Conservation (phyloP, 2,888 invertebrate species). For the Odontomyia ornata region DNA sequence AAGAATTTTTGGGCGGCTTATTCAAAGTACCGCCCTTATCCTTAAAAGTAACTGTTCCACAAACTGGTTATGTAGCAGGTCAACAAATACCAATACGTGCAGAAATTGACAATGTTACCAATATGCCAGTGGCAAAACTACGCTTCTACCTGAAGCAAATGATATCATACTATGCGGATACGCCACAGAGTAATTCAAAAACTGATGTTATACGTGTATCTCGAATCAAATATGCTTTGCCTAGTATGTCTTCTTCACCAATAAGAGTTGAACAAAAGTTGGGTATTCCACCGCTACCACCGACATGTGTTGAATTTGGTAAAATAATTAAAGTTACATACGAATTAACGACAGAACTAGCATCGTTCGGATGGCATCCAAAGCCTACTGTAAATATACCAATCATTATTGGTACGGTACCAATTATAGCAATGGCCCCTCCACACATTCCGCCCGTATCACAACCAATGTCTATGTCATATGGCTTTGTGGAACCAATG, state of each 20-base stretch:
- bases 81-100: constrained; percentile 57
- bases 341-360: constrained; percentile 5
- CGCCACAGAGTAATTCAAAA: background rate
- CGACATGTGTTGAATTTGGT: constrained; percentile 54
- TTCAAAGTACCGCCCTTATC: constrained; percentile 56
- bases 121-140: background rate
- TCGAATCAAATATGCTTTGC: background rate
- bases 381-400: constrained; percentile 59
- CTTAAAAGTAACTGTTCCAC: constrained; percentile 56
- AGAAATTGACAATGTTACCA: constrained; percentile 23
- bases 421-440: constrained; percentile 52
- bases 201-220: background rate
- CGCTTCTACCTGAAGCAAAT: constrained; percentile 12
- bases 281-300: constrained; percentile 61
- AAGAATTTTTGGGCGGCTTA: constrained; percentile 58
- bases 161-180: constrained; percentile 1
- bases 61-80: constrained; percentile 62
- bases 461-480: background rate
- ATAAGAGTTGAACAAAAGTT: constrained; percentile 57
- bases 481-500: background rate
- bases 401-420: constrained; percentile 62
- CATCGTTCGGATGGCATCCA: constrained; percentile 57
- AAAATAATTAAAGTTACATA: constrained; percentile 24
- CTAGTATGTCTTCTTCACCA: constrained; percentile 27
- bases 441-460: constrained; percentile 51